phyloP scores from a whole-genome alignment of 2,888 invertebrate genomes.

The Adineta ricciae region DNA sequence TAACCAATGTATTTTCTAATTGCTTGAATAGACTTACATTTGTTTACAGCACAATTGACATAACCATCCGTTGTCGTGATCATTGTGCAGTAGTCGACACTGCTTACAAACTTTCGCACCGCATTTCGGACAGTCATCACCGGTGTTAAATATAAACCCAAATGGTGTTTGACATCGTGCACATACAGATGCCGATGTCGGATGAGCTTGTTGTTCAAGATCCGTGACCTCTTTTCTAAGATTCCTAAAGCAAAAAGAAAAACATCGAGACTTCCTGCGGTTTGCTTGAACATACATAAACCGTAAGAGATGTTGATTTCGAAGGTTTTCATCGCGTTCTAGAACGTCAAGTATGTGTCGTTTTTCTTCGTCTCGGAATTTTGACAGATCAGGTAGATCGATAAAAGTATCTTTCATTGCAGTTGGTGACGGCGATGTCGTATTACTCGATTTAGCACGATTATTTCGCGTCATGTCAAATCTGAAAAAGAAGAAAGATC shows the following conservation, averaged over 20 bases:
- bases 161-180: slow-evolving; percentile 63
- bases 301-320: slow-evolving; percentile 26
- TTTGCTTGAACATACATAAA: neutral
- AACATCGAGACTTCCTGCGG: neutral
- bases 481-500: neutral
- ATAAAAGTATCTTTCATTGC: neutral
- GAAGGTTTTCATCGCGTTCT: slow-evolving; percentile 40
- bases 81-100: slow-evolving; percentile 57
- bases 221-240: neutral
- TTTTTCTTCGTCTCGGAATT: slow-evolving; percentile 37
- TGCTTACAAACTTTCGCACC: slow-evolving; percentile 63
- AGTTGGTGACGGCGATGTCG: neutral
- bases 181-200: slow-evolving; percentile 52
- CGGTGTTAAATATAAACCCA: slow-evolving; percentile 66
- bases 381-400: slow-evolving; percentile 27
- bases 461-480: neutral
- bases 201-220: neutral
- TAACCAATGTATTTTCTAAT: neutral
- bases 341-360: slow-evolving; percentile 41
- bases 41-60: neutral
- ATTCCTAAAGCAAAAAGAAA: too few species aligned
- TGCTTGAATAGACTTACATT: neutral
- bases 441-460: neutral
- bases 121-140: slow-evolving; percentile 63
- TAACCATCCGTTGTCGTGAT: neutral